phyloP scores from a whole-genome alignment of 1,140 invertebrate species.

The Harlomillsia oculata region DNA sequence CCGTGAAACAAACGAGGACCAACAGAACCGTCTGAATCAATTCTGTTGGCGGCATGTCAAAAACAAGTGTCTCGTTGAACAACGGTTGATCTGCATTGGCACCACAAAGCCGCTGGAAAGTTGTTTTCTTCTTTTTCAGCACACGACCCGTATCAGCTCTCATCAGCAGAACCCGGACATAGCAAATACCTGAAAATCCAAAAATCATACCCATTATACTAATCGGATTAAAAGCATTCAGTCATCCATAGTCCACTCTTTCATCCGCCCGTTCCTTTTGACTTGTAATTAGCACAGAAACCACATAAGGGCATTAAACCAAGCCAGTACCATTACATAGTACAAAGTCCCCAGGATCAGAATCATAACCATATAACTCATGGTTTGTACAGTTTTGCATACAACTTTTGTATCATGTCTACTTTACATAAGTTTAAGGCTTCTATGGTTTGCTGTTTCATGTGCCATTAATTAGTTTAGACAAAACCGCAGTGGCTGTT shows the following conservation, averaged over 20 bases:
- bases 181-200: slow-evolving; percentile 33
- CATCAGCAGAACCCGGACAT: slow-evolving; percentile 29
- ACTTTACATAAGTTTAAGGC: too few relatives aligned
- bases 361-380: too few relatives aligned
- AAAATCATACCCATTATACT: too few relatives aligned
- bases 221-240: neutral
- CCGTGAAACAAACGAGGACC: slow-evolving; percentile 32
- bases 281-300: too few relatives aligned
- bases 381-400: too few relatives aligned
- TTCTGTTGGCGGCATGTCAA: slow-evolving; percentile 34
- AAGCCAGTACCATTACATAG: too few relatives aligned
- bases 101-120: slow-evolving; percentile 18
- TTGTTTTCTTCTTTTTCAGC: slow-evolving; percentile 31
- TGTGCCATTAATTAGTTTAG: too few relatives aligned
- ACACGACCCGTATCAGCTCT: slow-evolving; percentile 33
- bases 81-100: slow-evolving; percentile 22
- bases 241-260: neutral
- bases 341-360: neutral
- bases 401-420: too few relatives aligned
- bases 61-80: slow-evolving; percentile 34
- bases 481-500: too few relatives aligned
- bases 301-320: too few relatives aligned
- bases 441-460: too few relatives aligned
- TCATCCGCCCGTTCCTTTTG: too few relatives aligned
- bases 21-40: slow-evolving; percentile 32